These are phyloP conservation scores for Porites cylindrica DNA, from an alignment of 92 coral and sea anemone genomes.

Conservation along the genomic window DNA sequence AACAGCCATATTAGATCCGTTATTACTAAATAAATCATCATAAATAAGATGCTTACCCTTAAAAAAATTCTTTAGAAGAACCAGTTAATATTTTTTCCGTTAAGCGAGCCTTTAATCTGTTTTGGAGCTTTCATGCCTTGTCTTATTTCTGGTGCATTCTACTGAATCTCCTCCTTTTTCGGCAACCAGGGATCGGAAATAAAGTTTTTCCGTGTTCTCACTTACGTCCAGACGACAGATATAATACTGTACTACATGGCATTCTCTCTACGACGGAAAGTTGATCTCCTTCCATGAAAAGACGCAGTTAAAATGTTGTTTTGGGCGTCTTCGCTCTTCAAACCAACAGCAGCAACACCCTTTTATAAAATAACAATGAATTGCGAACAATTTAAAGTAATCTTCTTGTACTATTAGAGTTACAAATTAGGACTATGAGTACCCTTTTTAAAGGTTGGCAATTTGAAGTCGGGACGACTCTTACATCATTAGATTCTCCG, in stretches of 20 bases:
- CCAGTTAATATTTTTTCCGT: not conserved
- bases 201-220: not conserved
- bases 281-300: not conserved
- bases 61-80: not conserved
- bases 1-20: not conserved
- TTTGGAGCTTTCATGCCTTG: no score
- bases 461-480: no score
- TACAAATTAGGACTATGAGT: no score
- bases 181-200: not conserved
- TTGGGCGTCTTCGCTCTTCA: not conserved
- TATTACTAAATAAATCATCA: no score
- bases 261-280: not conserved
- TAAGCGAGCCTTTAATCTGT: not conserved
- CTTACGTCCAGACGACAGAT: not conserved
- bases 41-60: no score
- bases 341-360: not conserved
- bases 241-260: not conserved
- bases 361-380: no score
- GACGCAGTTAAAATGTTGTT: no score
- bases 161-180: no score
- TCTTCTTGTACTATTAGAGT: no score
- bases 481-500: no score
- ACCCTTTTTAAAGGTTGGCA: no score
- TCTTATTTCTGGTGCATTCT: not conserved
- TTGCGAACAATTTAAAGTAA: no score